Base-by-base conservation (phyloP, 2,113 vertebrate species). In the Oncorhynchus masou region DNA sequence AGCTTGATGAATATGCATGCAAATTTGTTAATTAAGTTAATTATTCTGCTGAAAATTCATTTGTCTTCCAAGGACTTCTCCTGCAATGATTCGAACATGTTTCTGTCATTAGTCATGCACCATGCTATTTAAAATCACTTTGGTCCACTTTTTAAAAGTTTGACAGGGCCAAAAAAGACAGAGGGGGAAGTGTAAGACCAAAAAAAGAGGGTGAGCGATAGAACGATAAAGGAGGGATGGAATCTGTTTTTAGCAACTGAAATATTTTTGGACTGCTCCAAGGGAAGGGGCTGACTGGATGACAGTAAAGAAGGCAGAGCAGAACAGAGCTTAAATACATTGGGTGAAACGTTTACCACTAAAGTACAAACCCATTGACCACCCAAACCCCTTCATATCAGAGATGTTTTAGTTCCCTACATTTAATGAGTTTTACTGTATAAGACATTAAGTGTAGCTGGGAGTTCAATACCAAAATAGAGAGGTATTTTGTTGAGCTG, bases 11-110 rank as follows among this genome's bases (percentile, higher is more conserved):
- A 96, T 97, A 96, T 96, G 95, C 95, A 97, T 96, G 95, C 92
- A 95, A 96, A 97, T 97, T 96, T 96, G 95, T 97, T 97, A 96
- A 97, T 97, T 96, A 97, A 96, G 94, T 97, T 97, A 97, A 96
- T 97, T 97, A 97, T 96, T 96, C 95, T 96, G 94, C 94, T 95
- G 95, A 96, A 97, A 96, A 96, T 97, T 92, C 95, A 96, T 97
- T 97, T 91, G 95, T 96, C 95, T 97, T 96, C 95, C 95, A 95
- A 95, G 95, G 95, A 96, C 95, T 94, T 95, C 95, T 96, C 94
- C 95, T 94, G 94, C 95, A 94, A 95, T 95, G 94, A 95, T 96
- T 96, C 96, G 95, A 95, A 95, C 96, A 96, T 95, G 94, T 93
- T 94, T 94, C 92, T 88, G 86, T 94, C 95, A 95, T 97, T 95